Evolutionary conservation across 2,888 invertebrate species (phyloP).

Genomic region (Drosophila yooni): DNA sequence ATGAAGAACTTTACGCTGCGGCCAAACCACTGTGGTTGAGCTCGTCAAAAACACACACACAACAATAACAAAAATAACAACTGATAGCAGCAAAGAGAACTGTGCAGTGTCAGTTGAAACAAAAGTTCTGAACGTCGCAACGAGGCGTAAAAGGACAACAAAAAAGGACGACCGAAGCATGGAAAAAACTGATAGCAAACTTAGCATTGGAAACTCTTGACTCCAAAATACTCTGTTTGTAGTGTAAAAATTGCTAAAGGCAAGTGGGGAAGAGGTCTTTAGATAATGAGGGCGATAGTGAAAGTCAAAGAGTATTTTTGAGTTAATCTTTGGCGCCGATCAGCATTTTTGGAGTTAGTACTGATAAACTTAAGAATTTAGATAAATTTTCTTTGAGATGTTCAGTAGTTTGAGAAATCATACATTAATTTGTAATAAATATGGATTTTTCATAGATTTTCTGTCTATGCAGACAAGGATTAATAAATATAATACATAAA

Average conservation of each 20-base stretch:
- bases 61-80: conserved; percentile 3
- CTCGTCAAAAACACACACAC: conserved; percentile 7
- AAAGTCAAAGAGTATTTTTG: not conserved
- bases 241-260: not conserved
- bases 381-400: not conserved
- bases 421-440: not conserved
- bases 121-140: conserved; percentile 53
- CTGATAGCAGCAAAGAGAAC: conserved; percentile 24
- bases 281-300: not conserved
- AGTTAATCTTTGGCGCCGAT: not conserved
- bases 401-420: not conserved
- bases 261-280: not conserved
- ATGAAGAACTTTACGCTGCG: conserved; percentile 47
- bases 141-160: conserved; percentile 59
- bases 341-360: not conserved
- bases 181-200: conserved; percentile 1
- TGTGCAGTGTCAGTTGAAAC: conserved; percentile 50
- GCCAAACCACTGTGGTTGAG: conserved; percentile 34
- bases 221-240: conserved; percentile 3
- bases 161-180: conserved; percentile 22
- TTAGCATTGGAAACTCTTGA: not conserved
- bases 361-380: not conserved
- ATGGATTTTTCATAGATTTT: not conserved
- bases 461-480: not conserved
- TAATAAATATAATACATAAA: not conserved